Base-by-base conservation (phyloP, 2,888 invertebrate genomes). In the Cataglyphis cursor region DNA sequence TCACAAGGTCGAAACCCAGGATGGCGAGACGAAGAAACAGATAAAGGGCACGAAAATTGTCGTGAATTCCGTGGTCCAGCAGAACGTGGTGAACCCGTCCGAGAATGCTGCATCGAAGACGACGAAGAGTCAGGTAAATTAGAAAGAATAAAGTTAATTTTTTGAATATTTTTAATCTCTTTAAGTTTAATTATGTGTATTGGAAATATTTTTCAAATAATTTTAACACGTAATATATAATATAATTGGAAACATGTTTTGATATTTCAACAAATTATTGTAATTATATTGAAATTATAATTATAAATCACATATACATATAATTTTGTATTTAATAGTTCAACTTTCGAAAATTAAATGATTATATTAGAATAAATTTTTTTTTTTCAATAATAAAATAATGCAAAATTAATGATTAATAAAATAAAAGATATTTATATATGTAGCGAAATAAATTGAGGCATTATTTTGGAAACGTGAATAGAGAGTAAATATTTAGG, bases 1-100 rank as follows among this genome's bases (percentile, higher is more conserved):
- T 0, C 88, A 92, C 82, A 94, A 94, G 85, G 87, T 82, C 61
- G 90, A 90, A 31, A 66, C 90, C 24, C 88, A 87, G n/a, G 88
- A 84, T 0, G 94, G 93, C 70, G 93, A 93, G 44, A 94, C 94
- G 74, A 94, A 94, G 61, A 89, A 88, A 35, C 87, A 86, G 74
- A 44, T 85, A n/a, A 93, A 93, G 84, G 90, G 86, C 10, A 90
- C 93, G 12, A 94, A 94, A 85, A 89, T 94, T 61, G 89, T 94
- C 9, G 93, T 94, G 12, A 93, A 93, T 89, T 95, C 94, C 3
- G 91, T 93, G 21, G 88, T 93, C 31, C 92, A 94, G 59, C 90
- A 93, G 70, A 93, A 92, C 41, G 88, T 87, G 35, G 91, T 92
- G 31, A 89, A 90, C 44, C 84, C 87, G 28, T 85, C 89, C 5